Base-by-base conservation (phyloP, 1,140 invertebrate species). In the Steinernema khuongi region DNA sequence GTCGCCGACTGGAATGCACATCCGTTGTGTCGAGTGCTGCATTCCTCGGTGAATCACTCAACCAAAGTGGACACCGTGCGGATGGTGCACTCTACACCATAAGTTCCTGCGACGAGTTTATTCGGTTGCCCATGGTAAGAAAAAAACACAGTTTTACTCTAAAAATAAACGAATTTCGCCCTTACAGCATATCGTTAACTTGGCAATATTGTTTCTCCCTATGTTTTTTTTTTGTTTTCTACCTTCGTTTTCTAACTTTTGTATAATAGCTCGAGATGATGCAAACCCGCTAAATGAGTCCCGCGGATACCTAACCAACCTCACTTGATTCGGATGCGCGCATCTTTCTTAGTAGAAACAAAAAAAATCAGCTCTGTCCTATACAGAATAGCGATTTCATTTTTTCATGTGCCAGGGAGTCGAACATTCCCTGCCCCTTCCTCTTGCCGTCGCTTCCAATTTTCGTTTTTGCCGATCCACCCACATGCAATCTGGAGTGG, bases 1-100 rank as follows among this genome's bases (percentile, higher is more conserved):
- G 26, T 60, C 50, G 50, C 7, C 50, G 19, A 60, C 50, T 60
- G 50, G 50, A 60, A 60, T 60, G 22, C 50, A 60, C 50, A 60
- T 60, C 50, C 50, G 50, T 60, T 22, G 50, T 4, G 50, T 22
- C 26, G 50, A 60, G 50, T 60, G 50, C 50, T 60, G 50, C 50
- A 60, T 60, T 60, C 50, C 50, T 7, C 11, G 7, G n/a, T 31
- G 31, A 69, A 33, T 69, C 68, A 1, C 36, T 69, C 28, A 22
- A 32, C 36, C 17, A 19, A 69, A 43, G 7, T 69, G 68, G 68
- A 32, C 17, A 69, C 7, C n/a, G 36, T 69, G 7, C 14, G 29
- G 14, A 36, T 33, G 17, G 22, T 33, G 7, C 31, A 36, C 26
- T 41, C 50, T 17, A 2, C 26, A 28, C 0, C 41, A 1, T 66